phyloP scores from a whole-genome alignment of 2,797 vertebrate species.

The Tragopan temminckii region DNA sequence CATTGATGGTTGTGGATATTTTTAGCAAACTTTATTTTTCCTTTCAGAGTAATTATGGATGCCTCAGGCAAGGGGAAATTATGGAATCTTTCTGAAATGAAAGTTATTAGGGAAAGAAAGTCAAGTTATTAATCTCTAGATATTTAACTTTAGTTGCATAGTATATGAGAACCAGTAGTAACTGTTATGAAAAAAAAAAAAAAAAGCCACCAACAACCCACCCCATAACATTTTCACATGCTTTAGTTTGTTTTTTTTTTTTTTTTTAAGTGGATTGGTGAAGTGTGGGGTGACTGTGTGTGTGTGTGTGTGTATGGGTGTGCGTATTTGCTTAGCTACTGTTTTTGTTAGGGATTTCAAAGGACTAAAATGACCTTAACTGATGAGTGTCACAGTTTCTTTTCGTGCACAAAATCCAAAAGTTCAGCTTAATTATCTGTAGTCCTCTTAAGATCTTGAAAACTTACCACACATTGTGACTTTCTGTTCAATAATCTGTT shows the following conservation, averaged over 20 bases:
- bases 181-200: fast-evolving
- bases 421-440: background rate
- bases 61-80: background rate
- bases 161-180: background rate
- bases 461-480: background rate
- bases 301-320: too few species aligned
- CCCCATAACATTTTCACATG: background rate
- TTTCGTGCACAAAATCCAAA: background rate
- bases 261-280: background rate
- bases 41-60: background rate
- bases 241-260: background rate
- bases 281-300: too few species aligned
- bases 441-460: background rate
- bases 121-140: background rate
- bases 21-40: background rate
- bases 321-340: background rate
- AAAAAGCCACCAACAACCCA: background rate
- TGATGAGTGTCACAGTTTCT: background rate
- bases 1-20: background rate
- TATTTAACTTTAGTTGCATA: background rate
- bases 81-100: background rate
- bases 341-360: background rate
- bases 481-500: background rate
- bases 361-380: background rate
- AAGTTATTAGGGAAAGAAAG: background rate